A percentile compares a stretch with the other conserved stretches of the same genome.
These are phyloP conservation scores for Agrotis segetum DNA, from an alignment of 2,888 invertebrate genomes.

Conservation along the genomic window DNA sequence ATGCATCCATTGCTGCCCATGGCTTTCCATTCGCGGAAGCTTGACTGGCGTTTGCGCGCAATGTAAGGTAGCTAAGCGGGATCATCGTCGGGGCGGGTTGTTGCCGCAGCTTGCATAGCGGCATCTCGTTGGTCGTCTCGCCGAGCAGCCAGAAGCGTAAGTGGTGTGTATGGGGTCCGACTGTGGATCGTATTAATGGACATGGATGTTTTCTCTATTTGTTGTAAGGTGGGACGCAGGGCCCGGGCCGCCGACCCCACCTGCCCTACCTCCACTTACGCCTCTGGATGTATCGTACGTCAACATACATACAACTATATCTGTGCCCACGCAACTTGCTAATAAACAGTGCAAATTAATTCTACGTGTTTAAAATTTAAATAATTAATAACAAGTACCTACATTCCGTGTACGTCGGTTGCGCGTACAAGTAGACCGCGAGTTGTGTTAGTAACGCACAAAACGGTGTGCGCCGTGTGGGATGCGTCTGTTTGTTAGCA, in stretches of 20 bases:
- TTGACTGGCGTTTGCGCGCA: conserved; percentile 55
- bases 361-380: conserved; percentile 42
- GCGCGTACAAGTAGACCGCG: conserved; percentile 45
- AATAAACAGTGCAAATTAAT: conserved; percentile 75
- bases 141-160: conserved; percentile 89
- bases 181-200: conserved; percentile 85
- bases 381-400: conserved; percentile 34
- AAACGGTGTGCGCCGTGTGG: conserved; percentile 20
- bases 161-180: conserved; percentile 88
- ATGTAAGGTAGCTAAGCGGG: conserved; percentile 52
- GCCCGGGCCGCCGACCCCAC: conserved; percentile 90
- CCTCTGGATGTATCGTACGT: conserved; percentile 92
- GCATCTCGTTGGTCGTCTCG: conserved; percentile 57
- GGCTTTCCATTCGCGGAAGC: conserved; percentile 59
- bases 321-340: conserved; percentile 70
- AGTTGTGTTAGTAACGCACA: conserved; percentile 11
- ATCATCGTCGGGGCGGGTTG: conserved; percentile 44
- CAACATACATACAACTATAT: conserved; percentile 72
- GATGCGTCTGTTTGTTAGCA: conserved; percentile 68
- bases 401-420: conserved; percentile 39
- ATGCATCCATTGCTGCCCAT: conserved; percentile 62
- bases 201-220: conserved; percentile 87
- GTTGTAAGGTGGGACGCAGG: conserved; percentile 91
- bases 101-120: conserved; percentile 41
- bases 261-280: conserved; percentile 91